Evolutionary conservation across 2,113 vertebrate species (phyloP), one percentile per base, ranked within the genome.

Genomic region (Gila orcuttii): DNA sequence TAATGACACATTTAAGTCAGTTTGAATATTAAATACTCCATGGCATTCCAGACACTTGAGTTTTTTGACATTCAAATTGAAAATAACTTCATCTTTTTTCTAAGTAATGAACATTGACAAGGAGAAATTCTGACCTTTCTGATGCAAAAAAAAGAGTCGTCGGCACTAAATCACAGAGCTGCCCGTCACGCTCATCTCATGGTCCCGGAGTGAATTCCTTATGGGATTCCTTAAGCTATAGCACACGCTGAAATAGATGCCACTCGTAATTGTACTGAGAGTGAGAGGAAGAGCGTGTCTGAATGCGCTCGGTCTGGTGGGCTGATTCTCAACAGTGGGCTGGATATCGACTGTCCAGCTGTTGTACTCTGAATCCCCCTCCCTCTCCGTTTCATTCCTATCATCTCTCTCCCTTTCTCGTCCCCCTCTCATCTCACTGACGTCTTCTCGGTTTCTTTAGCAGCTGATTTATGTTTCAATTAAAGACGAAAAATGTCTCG

Each of bases 281-380:
- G 57, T 55, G 31, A 62, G 23, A 87, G 28, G 33, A 68, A 77
- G 76, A 52, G 21, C 47, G 42, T 33, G 39, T 66, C 15, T 81
- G 66, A 81, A 31, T 3, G 47, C 47, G 69, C 79, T 83, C 1
- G 74, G 47, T 50, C 83, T 69, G 80, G 45, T 19, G 52, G 45
- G 59, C 66, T 5, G 60, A 82, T 76, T 75, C 86, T 86, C 62
- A 85, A 85, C 86, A 87, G 83, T 79, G 83, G 73, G 83, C 75
- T 71, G 59, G 85, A 75, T 83, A 57, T 86, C 71, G 84, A 78
- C 88, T 25, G 79, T 86, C 87, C 88, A 87, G 86, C 88, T 88
- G 87, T 83, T 90, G 64, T 85, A 85, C 85, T 88, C 74, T 33
- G 31, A 84, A 59, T 83, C 69, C 85, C 85, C 86, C 89, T 87